Conservation (phyloP, 2,797 vertebrate species). For the Eulemur albifrons region DNA sequence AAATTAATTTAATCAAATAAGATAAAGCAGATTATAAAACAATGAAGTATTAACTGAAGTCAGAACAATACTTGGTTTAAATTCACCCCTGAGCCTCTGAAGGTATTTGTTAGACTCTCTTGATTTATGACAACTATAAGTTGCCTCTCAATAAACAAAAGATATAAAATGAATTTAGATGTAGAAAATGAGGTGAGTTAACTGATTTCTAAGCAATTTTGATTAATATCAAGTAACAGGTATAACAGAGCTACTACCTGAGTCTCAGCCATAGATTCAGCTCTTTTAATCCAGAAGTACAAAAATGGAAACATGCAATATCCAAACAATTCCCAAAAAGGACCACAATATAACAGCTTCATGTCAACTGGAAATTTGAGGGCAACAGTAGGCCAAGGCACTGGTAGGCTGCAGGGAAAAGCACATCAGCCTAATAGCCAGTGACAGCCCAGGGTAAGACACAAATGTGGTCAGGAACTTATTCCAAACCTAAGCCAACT, state of each 20-base stretch:
- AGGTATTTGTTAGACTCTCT: background rate
- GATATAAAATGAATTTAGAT: background rate
- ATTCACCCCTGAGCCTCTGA: background rate
- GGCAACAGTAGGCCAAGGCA: background rate
- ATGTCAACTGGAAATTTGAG: background rate
- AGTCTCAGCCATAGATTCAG: background rate
- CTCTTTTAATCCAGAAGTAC: background rate
- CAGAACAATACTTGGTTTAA: background rate
- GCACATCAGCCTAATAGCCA: too few relatives aligned
- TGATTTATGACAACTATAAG: background rate
- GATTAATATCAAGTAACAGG: background rate
- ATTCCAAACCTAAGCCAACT: background rate
- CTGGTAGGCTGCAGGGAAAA: background rate
- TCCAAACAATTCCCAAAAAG: background rate
- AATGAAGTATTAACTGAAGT: background rate
- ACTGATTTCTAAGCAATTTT: constrained; percentile 1
- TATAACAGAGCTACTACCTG: background rate
- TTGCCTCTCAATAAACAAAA: background rate
- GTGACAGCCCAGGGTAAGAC: background rate
- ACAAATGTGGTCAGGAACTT: background rate
- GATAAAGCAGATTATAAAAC: background rate
- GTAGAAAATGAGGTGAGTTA: background rate
- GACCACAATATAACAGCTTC: background rate
- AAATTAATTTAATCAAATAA: background rate
- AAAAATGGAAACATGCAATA: constrained; percentile 29